Conservation (phyloP, 2,797 vertebrate species). For the Artibeus lituratus region DNA sequence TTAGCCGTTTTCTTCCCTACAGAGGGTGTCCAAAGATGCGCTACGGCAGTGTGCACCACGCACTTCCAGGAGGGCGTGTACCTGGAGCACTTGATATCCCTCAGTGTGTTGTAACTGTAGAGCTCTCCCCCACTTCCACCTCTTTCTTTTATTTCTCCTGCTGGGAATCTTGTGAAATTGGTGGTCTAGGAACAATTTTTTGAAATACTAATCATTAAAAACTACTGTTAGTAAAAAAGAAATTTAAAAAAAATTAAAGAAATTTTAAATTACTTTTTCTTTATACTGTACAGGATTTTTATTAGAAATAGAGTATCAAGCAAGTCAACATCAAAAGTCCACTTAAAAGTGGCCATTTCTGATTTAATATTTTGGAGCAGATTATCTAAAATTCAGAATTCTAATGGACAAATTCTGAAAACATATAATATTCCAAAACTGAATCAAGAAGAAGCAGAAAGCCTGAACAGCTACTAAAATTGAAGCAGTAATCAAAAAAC, state of each 20-base stretch:
- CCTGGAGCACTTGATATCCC: not conserved
- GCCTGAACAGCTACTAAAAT: too few species aligned
- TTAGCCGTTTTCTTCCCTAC: not conserved
- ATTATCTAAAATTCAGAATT: conserved; percentile 26
- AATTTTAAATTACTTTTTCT: not conserved
- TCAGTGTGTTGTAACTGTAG: not conserved
- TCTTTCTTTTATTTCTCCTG: not conserved
- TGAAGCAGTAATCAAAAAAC: too few species aligned
- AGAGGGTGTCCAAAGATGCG: not conserved
- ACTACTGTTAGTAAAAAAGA: not conserved
- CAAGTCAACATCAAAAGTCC: not conserved
- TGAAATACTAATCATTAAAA: not conserved
- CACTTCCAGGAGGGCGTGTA: not conserved
- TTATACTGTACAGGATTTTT: conserved; percentile 14
- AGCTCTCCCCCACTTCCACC: not conserved
- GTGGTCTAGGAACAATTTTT: not conserved
- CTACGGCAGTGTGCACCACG: not conserved
- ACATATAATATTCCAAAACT: too few species aligned
- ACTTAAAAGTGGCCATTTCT: not conserved
- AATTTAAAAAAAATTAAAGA: too few species aligned
- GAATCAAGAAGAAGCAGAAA: too few species aligned
- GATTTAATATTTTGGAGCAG: not conserved
- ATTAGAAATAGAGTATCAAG: not conserved
- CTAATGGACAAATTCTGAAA: too few species aligned
- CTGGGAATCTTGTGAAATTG: not conserved